Percentiles rank a stretch among this genome's conserved stretches.
These are phyloP conservation scores for Aphelenchoides besseyi DNA, from an alignment of 1,140 invertebrate species.

Conservation along the genomic window DNA sequence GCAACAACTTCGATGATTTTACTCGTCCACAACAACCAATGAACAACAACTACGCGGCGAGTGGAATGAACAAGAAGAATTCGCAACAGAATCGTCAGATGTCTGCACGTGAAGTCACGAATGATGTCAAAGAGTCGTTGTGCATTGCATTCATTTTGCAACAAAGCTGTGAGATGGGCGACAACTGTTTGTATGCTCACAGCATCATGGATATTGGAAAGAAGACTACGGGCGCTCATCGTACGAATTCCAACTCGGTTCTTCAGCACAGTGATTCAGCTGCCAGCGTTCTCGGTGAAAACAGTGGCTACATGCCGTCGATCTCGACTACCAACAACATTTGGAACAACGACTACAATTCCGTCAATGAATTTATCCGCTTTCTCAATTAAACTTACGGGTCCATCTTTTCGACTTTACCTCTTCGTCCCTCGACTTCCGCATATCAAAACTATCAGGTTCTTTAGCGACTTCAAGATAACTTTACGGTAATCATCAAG, in stretches of 20 bases:
- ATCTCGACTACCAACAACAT: too few relatives aligned
- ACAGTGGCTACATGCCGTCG: too few relatives aligned
- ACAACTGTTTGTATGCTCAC: slow-evolving; percentile 6
- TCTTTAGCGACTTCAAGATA: too few relatives aligned
- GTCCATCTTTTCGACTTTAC: too few relatives aligned
- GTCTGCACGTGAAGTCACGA: not conserved
- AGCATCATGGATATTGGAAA: slow-evolving; percentile 13
- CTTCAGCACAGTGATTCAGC: not conserved
- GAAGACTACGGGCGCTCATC: not conserved
- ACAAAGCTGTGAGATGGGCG: not conserved
- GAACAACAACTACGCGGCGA: not conserved
- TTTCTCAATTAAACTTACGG: too few relatives aligned
- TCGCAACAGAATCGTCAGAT: not conserved
- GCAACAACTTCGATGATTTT: not conserved
- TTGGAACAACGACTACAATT: too few relatives aligned
- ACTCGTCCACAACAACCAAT: not conserved
- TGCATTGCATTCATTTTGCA: not conserved
- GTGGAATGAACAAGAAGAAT: too few relatives aligned
- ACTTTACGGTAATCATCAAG: too few relatives aligned
- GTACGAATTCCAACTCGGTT: not conserved
- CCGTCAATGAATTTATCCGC: too few relatives aligned
- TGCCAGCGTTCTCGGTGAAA: too few relatives aligned
- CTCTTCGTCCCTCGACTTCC: too few relatives aligned
- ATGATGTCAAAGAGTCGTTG: slow-evolving; percentile 2
- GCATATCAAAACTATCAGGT: too few relatives aligned